These are phyloP conservation scores for Setipinna tenuifilis DNA, from an alignment of 2,797 vertebrate species.

Conservation along the genomic window DNA sequence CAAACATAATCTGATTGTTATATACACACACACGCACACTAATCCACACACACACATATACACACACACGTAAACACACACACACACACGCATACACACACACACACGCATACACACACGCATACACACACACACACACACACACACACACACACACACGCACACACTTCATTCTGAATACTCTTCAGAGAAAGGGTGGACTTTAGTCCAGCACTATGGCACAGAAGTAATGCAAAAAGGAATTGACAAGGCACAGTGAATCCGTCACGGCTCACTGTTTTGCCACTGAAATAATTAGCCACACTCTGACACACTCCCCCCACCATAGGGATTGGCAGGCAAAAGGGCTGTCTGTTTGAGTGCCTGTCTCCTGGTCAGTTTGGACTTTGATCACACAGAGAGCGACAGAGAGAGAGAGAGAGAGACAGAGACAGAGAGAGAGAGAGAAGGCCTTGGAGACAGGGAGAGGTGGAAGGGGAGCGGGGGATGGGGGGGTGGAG, in stretches of 20 bases:
- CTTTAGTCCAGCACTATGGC: neutral
- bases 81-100: neutral
- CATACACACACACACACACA: neutral
- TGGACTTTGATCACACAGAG: neutral
- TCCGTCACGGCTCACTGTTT: neutral
- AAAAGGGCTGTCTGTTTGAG: neutral
- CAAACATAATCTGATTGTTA: neutral
- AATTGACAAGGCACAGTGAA: neutral
- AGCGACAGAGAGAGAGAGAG: neutral
- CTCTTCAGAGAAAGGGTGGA: neutral
- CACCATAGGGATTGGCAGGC: neutral
- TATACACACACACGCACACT: neutral
- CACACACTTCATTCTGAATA: neutral
- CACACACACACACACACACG: neutral
- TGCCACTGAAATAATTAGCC: conserved; percentile 3
- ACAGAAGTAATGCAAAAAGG: neutral
- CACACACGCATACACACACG: neutral
- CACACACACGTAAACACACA: neutral
- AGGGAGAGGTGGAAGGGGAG: neutral
- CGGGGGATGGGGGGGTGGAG: neutral
- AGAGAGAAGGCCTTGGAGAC: neutral
- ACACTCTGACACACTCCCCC: neutral
- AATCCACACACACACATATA: neutral
- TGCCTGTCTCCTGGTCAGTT: conserved; percentile 4
- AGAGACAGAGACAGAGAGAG: neutral